phyloP scores from a whole-genome alignment of 1,140 invertebrate genomes.

The Forficula auricularia region DNA sequence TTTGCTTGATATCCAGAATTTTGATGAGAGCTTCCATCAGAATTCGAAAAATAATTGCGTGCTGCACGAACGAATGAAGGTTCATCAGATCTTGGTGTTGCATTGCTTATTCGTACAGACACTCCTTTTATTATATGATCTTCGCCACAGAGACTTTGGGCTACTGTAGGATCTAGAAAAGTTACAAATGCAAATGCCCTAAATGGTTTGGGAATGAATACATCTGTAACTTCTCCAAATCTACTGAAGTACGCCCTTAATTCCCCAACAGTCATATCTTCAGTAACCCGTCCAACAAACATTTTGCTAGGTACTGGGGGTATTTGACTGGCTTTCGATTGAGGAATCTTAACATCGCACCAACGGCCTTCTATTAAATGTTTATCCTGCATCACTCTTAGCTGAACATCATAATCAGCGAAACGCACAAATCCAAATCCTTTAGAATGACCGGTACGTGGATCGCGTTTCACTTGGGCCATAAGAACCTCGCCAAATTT shows the following conservation, averaged over 20 bases:
- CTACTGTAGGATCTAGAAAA: constrained; percentile 85
- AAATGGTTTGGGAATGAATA: constrained; percentile 90
- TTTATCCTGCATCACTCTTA: constrained; percentile 27
- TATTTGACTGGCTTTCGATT: no score
- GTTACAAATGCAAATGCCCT: constrained; percentile 91
- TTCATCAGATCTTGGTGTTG: constrained; percentile 47
- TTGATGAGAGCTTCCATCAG: no score
- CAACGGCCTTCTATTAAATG: constrained; percentile 24
- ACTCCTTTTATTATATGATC: constrained; percentile 92
- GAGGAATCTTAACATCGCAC: no score
- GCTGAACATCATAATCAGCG: constrained; percentile 32
- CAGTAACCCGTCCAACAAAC: constrained; percentile 87
- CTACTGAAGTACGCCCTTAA: constrained; percentile 86
- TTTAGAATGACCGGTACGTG: constrained; percentile 39
- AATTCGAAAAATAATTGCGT: no score
- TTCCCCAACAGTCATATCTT: constrained; percentile 76
- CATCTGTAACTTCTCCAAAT: constrained; percentile 89
- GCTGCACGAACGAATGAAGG: no score
- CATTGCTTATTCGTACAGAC: constrained; percentile 89
- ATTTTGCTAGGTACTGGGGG: constrained; percentile 78
- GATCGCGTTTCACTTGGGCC: constrained; percentile 20
- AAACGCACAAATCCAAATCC: constrained; percentile 50
- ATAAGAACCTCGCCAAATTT: constrained; percentile 32
- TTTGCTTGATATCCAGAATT: no score
- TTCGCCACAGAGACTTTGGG: constrained; percentile 84